Evolutionary conservation across 2,113 vertebrate genomes (phyloP).

Genomic region (Siniperca knerii): DNA sequence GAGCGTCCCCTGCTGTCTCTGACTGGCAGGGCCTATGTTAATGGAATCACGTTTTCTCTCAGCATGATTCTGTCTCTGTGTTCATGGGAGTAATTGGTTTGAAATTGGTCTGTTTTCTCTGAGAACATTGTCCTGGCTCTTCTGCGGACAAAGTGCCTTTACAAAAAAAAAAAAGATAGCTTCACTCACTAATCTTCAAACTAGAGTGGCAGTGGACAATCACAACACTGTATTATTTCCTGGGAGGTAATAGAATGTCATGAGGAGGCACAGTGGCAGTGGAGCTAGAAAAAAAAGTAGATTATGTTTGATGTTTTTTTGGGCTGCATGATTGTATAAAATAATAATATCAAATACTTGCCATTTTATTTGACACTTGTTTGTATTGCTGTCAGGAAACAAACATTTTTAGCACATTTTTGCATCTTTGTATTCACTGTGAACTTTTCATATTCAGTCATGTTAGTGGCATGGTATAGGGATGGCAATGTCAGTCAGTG

Average conservation of each 20-base stretch:
- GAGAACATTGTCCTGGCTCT: constrained; percentile 28
- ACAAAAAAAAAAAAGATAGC: not conserved
- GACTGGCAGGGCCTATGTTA: not conserved
- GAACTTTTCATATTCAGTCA: not conserved
- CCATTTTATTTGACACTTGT: not conserved
- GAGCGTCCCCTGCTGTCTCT: constrained; percentile 50
- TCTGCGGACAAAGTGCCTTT: constrained; percentile 25
- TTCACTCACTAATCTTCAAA: constrained; percentile 30
- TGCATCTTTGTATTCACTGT: not conserved
- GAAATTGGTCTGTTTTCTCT: constrained; percentile 43
- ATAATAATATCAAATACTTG: not conserved
- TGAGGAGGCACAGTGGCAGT: not conserved
- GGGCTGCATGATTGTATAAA: constrained; percentile 1
- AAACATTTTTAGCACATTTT: not conserved
- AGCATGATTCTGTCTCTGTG: constrained; percentile 42
- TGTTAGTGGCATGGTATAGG: not conserved
- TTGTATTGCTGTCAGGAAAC: too few relatives aligned
- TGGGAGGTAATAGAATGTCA: constrained; percentile 9
- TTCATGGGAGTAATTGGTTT: constrained; percentile 57
- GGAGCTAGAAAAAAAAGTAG: not conserved
- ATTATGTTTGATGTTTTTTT: not conserved
- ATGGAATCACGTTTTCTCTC: constrained; percentile 51
- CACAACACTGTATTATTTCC: constrained; percentile 7
- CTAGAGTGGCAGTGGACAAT: not conserved
- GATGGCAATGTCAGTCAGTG: not conserved